Conservation (phyloP, 2,888 invertebrate genomes). For the Gari tellinella region DNA sequence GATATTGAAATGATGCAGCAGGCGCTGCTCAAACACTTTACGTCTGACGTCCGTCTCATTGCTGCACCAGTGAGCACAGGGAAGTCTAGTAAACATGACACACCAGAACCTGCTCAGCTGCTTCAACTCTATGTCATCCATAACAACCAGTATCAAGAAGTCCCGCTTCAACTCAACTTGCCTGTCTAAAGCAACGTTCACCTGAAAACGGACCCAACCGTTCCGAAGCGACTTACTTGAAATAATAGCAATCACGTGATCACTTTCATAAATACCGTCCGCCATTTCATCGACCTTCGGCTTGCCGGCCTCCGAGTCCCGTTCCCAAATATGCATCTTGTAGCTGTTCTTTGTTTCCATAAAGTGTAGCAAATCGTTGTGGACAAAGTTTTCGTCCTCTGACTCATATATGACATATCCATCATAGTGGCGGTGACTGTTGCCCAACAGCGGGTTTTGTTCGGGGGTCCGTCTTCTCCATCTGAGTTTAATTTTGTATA, state of each 20-base stretch:
- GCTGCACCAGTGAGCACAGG: slow-evolving; percentile 26
- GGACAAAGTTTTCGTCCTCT: slow-evolving; percentile 14
- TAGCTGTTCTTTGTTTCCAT: slow-evolving; percentile 30
- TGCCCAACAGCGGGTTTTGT: slow-evolving; percentile 13
- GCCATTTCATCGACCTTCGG: slow-evolving; percentile 21
- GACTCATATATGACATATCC: slow-evolving; percentile 35
- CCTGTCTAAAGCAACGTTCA: slow-evolving; percentile 29
- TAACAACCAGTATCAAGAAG: slow-evolving; percentile 18
- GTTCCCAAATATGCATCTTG: slow-evolving; percentile 27
- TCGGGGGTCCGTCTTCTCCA: slow-evolving; percentile 7
- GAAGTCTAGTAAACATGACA: slow-evolving; percentile 33
- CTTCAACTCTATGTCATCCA: slow-evolving; percentile 35
- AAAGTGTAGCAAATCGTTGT: slow-evolving; percentile 11
- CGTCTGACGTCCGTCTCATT: too few relatives aligned
- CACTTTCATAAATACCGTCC: slow-evolving; percentile 29
- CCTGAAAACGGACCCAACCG: slow-evolving; percentile 33
- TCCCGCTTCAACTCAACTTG: slow-evolving; percentile 6
- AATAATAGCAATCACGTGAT: slow-evolving; percentile 29
- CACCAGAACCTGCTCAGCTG: slow-evolving; percentile 40
- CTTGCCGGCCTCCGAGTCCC: slow-evolving; percentile 20
- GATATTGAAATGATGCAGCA: too few relatives aligned
- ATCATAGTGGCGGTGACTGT: slow-evolving; percentile 8
- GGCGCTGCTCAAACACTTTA: too few relatives aligned
- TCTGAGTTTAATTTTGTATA: slow-evolving; percentile 11
- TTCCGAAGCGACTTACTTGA: slow-evolving; percentile 34